Base-by-base conservation (phyloP, 2,797 vertebrate species). In the Ctenochaetus hawaiiensis region DNA sequence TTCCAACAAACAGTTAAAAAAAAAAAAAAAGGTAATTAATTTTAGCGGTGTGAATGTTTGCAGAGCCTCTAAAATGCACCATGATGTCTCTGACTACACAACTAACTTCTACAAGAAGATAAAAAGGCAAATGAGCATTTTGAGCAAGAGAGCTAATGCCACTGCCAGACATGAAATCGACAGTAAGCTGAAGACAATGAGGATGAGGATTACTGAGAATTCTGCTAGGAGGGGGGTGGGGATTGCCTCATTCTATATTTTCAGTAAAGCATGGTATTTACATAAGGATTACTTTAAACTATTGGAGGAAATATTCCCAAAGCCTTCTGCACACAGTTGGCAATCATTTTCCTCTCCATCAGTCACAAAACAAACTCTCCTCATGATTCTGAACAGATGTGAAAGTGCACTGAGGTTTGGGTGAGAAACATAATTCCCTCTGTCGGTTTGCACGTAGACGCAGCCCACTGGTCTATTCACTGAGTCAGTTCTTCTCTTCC, bases 161-260 rank as follows among this genome's bases (percentile, higher is more conserved):
- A 75, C 74, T 75, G 87, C 87, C 88, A 93, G 92, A 93, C 91
- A 91, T 87, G 80, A 87, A 89, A 90, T 88, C 83, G 84, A 90
- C 91, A 93, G 87, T 93, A 94, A 94, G 89, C 93, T 92, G 91
- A 86, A 92, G 84, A 94, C 93, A 94, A 94, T 94, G 91, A 91
- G 81, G 76, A 84, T 17, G 87, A 91, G 90, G 93, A 94, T 94
- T 94, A 94, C 75, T 12, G 73, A 77, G 84, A 85, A 87, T 78
- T 86, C 67, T 30, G 57, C 84, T 81, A 76, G 74, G 78, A 61
- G 57, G 60, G 44, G n/a, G 53, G 63, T 67, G 63, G 59, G 64
- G 39, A 69, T 85, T 75, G 84, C 81, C 89, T 93, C 86, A 89
- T 93, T 94, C 91, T 94, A 91, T 93, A 91, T 91, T 94, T 93